Evolutionary conservation across 2,888 invertebrate genomes (phyloP).

Genomic region (Lasioglossum calceatum): DNA sequence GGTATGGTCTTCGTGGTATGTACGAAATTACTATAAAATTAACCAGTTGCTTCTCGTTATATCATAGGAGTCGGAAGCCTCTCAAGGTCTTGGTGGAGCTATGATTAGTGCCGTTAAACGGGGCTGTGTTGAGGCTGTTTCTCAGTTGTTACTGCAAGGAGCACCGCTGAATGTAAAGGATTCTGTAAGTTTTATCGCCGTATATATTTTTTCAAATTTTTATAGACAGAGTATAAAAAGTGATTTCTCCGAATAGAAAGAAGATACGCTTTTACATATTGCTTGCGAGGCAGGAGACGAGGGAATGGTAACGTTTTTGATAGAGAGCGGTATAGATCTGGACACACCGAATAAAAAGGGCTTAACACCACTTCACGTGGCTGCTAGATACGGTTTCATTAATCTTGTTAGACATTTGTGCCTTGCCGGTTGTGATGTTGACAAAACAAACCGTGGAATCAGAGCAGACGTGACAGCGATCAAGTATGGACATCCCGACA

Average conservation of each 20-base stretch:
- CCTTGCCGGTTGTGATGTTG: slow-evolving; percentile 89
- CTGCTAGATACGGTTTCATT: slow-evolving; percentile 89
- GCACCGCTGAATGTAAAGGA: slow-evolving; percentile 81
- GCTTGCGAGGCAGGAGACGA: slow-evolving; percentile 85
- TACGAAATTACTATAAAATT: slow-evolving; percentile 19
- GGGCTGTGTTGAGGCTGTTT: slow-evolving; percentile 82
- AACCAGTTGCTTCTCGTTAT: slow-evolving; percentile 49
- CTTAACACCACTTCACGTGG: slow-evolving; percentile 89
- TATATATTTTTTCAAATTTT: background rate
- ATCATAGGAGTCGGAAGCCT: slow-evolving; percentile 81
- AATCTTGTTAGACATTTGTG: slow-evolving; percentile 89
- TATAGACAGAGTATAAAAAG: slow-evolving; percentile 7
- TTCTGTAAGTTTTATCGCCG: slow-evolving; percentile 71
- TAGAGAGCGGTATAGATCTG: slow-evolving; percentile 84
- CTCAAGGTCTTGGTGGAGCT: slow-evolving; percentile 82
- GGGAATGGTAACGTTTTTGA: slow-evolving; percentile 79
- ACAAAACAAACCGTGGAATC: slow-evolving; percentile 88
- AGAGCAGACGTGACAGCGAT: slow-evolving; percentile 92
- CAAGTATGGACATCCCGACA: slow-evolving; percentile 89
- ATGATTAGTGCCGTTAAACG: slow-evolving; percentile 83
- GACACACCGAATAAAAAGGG: slow-evolving; percentile 88
- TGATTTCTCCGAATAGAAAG: slow-evolving; percentile 84
- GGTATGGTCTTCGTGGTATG: slow-evolving; percentile 79
- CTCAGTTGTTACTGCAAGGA: slow-evolving; percentile 82
- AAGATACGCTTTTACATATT: slow-evolving; percentile 87